Evolutionary conservation across 2,888 invertebrate genomes (phyloP), one percentile per base, ranked within the genome.

Genomic region (Lypha dubia): DNA sequence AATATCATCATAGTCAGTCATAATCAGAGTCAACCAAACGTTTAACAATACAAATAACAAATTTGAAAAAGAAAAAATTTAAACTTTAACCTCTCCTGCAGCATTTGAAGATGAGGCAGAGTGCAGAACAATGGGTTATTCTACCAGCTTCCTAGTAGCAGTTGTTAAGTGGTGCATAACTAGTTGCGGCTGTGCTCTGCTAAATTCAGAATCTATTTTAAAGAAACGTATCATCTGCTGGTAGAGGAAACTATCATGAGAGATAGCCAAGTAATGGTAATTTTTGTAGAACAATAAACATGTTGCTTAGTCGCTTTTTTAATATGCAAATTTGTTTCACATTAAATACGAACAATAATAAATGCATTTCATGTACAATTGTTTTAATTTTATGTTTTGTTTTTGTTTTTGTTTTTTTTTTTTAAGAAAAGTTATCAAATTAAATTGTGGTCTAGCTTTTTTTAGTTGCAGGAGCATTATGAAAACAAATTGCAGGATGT

Each of bases 261-360:
- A 76, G 28, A 38, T 46, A 22, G 38, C 9, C 38, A 74, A 62
- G 22, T 32, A 28, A 75, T 84, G 76, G 58, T 51, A 75, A 73
- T 80, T 84, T 84, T 80, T 67, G 68, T 84, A 84, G 79, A 84
- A 84, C 79, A 75, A 79, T 84, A 79, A 83, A 62, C 63, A 51
- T 71, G 63, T 60, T 62, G 20, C 53, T 67, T 32, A 17, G 32
- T 63, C 62, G 41, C 24, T 51, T 13, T 62, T 38, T 49, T 65
- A 79, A 75, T 79, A 84, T 84, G 79, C 83, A 84, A 84, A 84
- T 84, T 79, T 79, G 83, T 79, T 84, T 46, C 71, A 71, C 83
- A 79, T 63, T 67, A 58, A 67, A 70, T 41, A 65, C 38, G 17
- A 75, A 65, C 13, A 67, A 62, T 17, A 79, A 67, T 17, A 68